Evolutionary conservation across 2,113 vertebrate species (phyloP).

Genomic region (Rana temporaria): DNA sequence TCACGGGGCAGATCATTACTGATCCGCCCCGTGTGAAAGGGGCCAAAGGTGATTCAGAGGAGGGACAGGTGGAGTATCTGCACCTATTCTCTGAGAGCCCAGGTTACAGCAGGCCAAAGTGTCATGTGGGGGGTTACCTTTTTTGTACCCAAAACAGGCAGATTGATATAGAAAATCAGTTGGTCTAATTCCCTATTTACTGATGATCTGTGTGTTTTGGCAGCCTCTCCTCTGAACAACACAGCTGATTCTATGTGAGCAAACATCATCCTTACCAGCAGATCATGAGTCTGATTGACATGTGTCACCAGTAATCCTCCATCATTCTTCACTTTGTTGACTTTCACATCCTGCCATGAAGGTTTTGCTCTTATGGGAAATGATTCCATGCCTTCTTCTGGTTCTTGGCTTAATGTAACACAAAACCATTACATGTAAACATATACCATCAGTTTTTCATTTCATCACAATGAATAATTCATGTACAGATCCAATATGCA

Average conservation of each 20-base stretch:
- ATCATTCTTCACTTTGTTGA: conserved; percentile 48
- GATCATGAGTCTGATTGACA: conserved; percentile 66
- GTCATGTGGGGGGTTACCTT: no score
- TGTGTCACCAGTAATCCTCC: conserved; percentile 63
- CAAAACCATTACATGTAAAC: conserved; percentile 63
- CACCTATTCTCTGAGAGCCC: no score
- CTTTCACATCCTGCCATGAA: conserved; percentile 22
- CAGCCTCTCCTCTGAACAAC: no score
- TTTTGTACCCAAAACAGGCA: background rate
- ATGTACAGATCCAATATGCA: background rate
- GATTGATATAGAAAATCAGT: background rate
- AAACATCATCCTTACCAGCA: conserved; percentile 65
- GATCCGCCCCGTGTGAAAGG: no score
- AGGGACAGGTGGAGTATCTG: no score
- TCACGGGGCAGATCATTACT: no score
- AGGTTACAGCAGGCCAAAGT: no score
- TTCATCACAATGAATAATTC: background rate
- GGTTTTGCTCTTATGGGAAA: background rate
- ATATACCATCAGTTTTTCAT: background rate
- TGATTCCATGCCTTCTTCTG: conserved; percentile 20
- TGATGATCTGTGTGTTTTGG: background rate
- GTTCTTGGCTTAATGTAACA: conserved; percentile 23
- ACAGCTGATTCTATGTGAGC: no score
- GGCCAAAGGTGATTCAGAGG: no score
- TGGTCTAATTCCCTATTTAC: background rate